phyloP scores from a whole-genome alignment of 1,140 invertebrate genomes.

The Artemia franciscana region DNA sequence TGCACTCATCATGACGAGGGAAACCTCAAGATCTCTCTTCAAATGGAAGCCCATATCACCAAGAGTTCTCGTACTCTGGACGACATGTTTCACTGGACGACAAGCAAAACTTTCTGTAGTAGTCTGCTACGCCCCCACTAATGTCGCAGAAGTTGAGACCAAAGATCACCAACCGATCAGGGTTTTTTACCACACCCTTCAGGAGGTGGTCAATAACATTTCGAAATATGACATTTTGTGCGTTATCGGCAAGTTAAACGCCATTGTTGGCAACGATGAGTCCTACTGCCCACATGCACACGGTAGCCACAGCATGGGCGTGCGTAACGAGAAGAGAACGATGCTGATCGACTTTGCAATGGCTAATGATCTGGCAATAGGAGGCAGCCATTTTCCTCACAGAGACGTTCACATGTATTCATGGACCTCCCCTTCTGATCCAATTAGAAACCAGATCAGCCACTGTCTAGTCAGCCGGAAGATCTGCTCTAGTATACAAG shows the following conservation, averaged over 20 bases:
- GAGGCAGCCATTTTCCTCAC: neutral
- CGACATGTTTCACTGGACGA: neutral
- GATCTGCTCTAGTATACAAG: neutral
- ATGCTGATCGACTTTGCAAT: neutral
- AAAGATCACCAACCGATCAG: neutral
- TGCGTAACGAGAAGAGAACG: neutral
- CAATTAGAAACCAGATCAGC: neutral
- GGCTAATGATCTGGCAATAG: too few species aligned
- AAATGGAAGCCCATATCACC: too few species aligned
- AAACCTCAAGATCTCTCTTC: neutral
- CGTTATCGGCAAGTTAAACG: neutral
- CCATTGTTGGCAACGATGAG: neutral
- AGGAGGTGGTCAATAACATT: neutral
- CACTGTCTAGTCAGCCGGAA: neutral
- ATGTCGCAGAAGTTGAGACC: neutral
- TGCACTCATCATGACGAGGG: neutral
- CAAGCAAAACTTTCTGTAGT: neutral
- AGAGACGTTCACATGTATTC: neutral
- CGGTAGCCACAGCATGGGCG: neutral
- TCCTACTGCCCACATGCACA: neutral
- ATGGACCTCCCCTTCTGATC: neutral
- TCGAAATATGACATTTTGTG: neutral
- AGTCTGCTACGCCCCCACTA: neutral
- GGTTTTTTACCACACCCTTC: neutral
- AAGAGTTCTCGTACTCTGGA: neutral